Conservation (phyloP, 2,888 invertebrate species). For the Agrochola lota region DNA sequence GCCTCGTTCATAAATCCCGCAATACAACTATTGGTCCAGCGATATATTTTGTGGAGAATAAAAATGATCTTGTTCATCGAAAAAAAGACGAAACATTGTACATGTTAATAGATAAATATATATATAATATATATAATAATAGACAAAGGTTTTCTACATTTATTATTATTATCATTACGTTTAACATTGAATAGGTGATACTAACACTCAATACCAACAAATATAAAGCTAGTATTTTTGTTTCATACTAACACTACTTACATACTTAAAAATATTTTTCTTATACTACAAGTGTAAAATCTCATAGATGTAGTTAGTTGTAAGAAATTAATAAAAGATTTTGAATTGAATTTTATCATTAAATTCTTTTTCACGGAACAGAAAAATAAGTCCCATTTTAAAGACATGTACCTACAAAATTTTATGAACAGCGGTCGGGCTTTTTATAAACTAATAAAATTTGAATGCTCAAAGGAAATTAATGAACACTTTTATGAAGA, state of each 20-base stretch:
- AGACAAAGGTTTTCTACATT: not conserved
- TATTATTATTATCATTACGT: not conserved
- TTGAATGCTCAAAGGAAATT: slow-evolving; percentile 1
- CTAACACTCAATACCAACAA: no score
- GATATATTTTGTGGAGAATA: not conserved
- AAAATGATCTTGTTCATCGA: not conserved
- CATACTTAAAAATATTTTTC: no score
- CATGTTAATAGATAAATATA: not conserved
- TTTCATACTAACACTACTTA: no score
- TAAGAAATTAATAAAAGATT: no score
- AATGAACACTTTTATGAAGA: not conserved
- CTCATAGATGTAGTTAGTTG: no score
- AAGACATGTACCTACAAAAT: not conserved
- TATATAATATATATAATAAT: no score
- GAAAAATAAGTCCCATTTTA: not conserved
- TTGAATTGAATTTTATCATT: no score
- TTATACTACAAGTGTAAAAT: no score
- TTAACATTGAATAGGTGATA: no score
- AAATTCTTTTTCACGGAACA: no score
- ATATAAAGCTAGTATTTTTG: no score
- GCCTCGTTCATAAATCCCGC: no score
- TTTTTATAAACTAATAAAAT: not conserved
- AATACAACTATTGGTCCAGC: not conserved
- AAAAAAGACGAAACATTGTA: not conserved
- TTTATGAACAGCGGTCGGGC: not conserved